A percentile compares a stretch with the other conserved stretches of the same genome.
These are phyloP conservation scores for Gambelia wislizenii DNA, from an alignment of 2,797 vertebrate genomes.

Conservation along the genomic window DNA sequence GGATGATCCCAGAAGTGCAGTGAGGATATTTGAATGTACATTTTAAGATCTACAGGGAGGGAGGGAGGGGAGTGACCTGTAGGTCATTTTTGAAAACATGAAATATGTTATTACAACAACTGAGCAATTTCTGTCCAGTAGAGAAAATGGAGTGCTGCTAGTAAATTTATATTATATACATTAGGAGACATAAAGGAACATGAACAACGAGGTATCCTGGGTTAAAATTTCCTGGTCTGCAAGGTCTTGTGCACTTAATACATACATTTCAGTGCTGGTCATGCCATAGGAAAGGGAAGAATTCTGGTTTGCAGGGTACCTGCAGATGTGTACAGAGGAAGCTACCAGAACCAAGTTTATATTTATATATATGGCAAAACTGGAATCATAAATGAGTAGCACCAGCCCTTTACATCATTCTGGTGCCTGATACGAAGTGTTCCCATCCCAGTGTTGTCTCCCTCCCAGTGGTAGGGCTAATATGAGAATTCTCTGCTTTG, in stretches of 20 bases:
- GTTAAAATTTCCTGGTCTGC: neutral
- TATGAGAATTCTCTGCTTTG: neutral
- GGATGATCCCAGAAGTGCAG: neutral
- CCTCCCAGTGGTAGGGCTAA: neutral
- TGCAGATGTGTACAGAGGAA: neutral
- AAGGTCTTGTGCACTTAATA: neutral
- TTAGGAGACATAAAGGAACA: neutral
- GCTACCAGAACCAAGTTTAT: neutral
- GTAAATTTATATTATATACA: neutral
- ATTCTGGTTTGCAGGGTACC: too few relatives aligned
- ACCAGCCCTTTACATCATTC: neutral
- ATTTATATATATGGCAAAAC: neutral
- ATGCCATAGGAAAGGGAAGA: too few relatives aligned
- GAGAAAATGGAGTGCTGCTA: too few relatives aligned
- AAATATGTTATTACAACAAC: too few relatives aligned
- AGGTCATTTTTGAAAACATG: too few relatives aligned
- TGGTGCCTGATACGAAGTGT: neutral
- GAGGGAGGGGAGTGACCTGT: too few relatives aligned
- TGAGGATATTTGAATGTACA: too few relatives aligned
- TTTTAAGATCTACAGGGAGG: too few relatives aligned
- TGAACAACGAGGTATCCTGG: neutral
- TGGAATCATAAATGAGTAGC: neutral
- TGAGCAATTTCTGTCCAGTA: too few relatives aligned
- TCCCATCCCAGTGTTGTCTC: neutral
- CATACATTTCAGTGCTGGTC: neutral